These are phyloP conservation scores for Gymnosoma rotundatum DNA, from an alignment of 2,888 invertebrate species.

Conservation along the genomic window DNA sequence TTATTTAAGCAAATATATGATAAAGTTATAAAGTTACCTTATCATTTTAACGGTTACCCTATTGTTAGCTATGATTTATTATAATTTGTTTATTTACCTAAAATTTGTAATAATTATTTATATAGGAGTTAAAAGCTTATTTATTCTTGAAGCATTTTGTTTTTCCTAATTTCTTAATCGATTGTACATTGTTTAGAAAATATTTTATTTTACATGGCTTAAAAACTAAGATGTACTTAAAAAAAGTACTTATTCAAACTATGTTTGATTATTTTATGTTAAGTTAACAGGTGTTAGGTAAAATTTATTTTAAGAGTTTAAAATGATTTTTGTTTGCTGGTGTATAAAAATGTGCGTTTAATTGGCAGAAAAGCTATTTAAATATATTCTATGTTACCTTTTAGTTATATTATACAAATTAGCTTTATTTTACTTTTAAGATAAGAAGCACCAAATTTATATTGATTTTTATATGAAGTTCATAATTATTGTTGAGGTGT, in stretches of 20 bases:
- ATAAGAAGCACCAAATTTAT: slow-evolving; percentile 75
- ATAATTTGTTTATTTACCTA: slow-evolving; percentile 23
- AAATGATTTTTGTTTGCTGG: not conserved
- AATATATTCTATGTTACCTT: slow-evolving; percentile 66
- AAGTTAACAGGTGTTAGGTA: slow-evolving; percentile 41
- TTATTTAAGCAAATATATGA: too few relatives aligned
- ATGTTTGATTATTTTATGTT: slow-evolving; percentile 5
- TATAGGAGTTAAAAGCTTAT: not conserved
- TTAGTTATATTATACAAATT: slow-evolving; percentile 53
- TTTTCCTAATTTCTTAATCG: slow-evolving; percentile 22
- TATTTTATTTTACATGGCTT: slow-evolving; percentile 30
- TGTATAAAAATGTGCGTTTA: slow-evolving; percentile 58
- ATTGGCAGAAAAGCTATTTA: slow-evolving; percentile 75
- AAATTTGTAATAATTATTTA: slow-evolving; percentile 10
- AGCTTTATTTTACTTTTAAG: slow-evolving; percentile 70
- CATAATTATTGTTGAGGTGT: slow-evolving; percentile 11
- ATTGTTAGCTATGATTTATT: not conserved
- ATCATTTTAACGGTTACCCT: not conserved
- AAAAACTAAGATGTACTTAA: slow-evolving; percentile 34
- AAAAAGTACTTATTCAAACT: slow-evolving; percentile 58
- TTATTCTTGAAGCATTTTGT: not conserved
- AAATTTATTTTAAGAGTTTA: slow-evolving; percentile 27
- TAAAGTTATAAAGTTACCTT: too few relatives aligned
- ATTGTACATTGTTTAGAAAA: slow-evolving; percentile 41
- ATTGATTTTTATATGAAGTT: slow-evolving; percentile 36